Evolutionary conservation across 2,888 invertebrate species (phyloP).

Genomic region (Cyclophora albipunctata): DNA sequence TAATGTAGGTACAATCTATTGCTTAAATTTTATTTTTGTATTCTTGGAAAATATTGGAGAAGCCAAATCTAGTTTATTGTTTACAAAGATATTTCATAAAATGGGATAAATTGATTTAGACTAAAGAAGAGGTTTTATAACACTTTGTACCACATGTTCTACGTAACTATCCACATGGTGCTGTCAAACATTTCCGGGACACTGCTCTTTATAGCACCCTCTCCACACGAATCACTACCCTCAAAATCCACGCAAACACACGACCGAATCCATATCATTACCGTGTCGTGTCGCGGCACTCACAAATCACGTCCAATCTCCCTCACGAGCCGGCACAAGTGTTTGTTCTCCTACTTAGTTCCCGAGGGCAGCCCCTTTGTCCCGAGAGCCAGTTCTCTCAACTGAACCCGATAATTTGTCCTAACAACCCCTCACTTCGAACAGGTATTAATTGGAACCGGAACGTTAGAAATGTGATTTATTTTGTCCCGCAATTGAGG

Average conservation of each 20-base stretch:
- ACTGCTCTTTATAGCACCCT: no score
- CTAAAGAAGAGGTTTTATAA: no score
- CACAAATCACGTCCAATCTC: slow-evolving; percentile 38
- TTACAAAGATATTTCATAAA: no score
- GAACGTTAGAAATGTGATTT: slow-evolving; percentile 5
- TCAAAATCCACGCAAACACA: background rate
- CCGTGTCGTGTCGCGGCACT: slow-evolving; percentile 19
- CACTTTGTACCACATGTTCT: no score
- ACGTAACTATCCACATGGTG: no score
- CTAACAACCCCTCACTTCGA: slow-evolving; percentile 32
- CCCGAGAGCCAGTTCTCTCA: slow-evolving; percentile 34
- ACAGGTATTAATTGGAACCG: slow-evolving; percentile 18
- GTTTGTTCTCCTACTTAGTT: slow-evolving; percentile 53
- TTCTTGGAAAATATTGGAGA: no score
- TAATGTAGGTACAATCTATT: no score
- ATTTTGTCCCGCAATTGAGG: background rate
- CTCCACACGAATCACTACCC: no score
- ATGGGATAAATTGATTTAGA: no score
- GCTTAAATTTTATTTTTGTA: no score
- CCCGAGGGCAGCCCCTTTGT: slow-evolving; percentile 45
- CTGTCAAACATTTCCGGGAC: no score
- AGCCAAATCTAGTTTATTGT: no score
- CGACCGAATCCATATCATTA: slow-evolving; percentile 17
- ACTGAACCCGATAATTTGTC: slow-evolving; percentile 50
- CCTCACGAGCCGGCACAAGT: slow-evolving; percentile 35